Evolutionary conservation across 2,888 invertebrate species (phyloP).

Genomic region (Drosophila putrida): DNA sequence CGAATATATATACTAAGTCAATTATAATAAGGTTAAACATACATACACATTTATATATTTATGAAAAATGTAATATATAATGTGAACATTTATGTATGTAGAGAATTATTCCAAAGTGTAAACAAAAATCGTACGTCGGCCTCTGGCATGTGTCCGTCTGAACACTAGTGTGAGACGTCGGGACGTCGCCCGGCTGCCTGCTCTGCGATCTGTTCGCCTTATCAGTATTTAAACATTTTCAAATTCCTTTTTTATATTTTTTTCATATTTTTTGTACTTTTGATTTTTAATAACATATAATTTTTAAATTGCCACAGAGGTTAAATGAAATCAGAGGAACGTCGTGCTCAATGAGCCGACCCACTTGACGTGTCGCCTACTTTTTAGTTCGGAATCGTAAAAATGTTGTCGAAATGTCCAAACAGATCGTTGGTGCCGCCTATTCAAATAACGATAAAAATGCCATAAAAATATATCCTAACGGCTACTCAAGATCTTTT

Average conservation of each 20-base stretch:
- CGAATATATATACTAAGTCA: slow-evolving; percentile 18
- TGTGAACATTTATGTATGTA: slow-evolving; percentile 10
- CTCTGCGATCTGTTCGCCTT: slow-evolving; percentile 47
- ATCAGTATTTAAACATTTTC: slow-evolving; percentile 50
- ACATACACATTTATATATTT: slow-evolving; percentile 9
- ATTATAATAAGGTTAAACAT: slow-evolving; percentile 33
- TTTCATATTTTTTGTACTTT: slow-evolving; percentile 18
- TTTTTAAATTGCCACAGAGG: slow-evolving; percentile 69
- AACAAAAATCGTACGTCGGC: slow-evolving; percentile 57
- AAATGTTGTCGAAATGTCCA: slow-evolving; percentile 78
- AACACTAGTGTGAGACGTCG: slow-evolving; percentile 23
- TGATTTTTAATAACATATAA: slow-evolving; percentile 51
- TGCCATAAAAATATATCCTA: slow-evolving; percentile 68
- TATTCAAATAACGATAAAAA: slow-evolving; percentile 81
- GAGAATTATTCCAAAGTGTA: slow-evolving; percentile 33
- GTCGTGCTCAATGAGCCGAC: slow-evolving; percentile 36
- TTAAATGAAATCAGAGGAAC: slow-evolving; percentile 64
- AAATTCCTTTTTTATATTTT: slow-evolving; percentile 14
- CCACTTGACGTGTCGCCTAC: slow-evolving; percentile 65
- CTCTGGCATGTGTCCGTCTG: slow-evolving; percentile 38
- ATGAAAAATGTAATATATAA: slow-evolving; percentile 31
- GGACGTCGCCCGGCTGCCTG: slow-evolving; percentile 13
- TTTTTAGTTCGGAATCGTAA: slow-evolving; percentile 47
- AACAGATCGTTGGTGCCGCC: slow-evolving; percentile 81
- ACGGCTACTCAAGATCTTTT: slow-evolving; percentile 40